Evolutionary conservation across 2,888 invertebrate genomes (phyloP).

Genomic region (Lamproptera curius): DNA sequence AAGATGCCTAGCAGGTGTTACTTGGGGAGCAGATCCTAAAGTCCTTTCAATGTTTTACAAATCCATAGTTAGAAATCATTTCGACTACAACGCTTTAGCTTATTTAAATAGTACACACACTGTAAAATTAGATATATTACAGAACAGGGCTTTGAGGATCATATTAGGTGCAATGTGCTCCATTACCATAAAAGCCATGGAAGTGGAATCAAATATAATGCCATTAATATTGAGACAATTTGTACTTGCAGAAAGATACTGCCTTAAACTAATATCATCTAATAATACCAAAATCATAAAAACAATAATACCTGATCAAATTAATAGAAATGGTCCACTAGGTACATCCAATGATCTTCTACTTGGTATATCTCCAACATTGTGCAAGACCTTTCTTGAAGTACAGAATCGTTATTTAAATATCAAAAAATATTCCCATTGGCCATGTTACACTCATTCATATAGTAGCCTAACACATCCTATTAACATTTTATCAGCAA

Average conservation of each 20-base stretch:
- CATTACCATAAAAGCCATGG: conserved; percentile 1
- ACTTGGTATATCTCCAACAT: neutral
- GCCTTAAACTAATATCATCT: neutral
- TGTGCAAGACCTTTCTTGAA: neutral
- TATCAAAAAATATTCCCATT: neutral
- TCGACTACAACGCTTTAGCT: conserved; percentile 5
- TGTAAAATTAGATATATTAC: conserved; percentile 6
- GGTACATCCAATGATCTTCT: neutral
- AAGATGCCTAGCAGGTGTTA: conserved; percentile 21
- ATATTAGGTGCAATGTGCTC: conserved; percentile 1
- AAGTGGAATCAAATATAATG: neutral
- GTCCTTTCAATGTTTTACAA: neutral
- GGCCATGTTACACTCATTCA: neutral
- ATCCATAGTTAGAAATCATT: conserved; percentile 5
- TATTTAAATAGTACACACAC: conserved; percentile 1
- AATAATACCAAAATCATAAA: neutral
- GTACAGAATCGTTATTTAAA: neutral
- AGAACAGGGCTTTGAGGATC: neutral
- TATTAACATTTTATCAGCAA: neutral
- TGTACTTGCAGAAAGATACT: neutral
- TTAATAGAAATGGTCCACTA: neutral
- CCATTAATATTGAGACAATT: neutral
- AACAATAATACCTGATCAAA: neutral
- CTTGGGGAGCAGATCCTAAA: conserved; percentile 19
- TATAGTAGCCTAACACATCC: neutral